Conservation (phyloP, 2,888 invertebrate genomes). For the Phortica okadai region DNA sequence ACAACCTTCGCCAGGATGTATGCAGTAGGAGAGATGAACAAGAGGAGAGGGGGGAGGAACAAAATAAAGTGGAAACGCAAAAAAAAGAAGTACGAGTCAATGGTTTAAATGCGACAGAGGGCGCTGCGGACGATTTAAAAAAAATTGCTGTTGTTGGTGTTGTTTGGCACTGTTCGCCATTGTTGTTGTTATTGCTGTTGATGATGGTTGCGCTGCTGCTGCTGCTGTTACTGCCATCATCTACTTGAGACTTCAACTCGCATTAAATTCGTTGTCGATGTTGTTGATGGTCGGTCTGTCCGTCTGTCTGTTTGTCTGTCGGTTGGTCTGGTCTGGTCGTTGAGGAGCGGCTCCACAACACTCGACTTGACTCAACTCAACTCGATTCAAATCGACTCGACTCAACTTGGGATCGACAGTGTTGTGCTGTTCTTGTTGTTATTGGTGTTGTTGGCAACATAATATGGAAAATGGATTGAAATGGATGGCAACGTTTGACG, state of each 20-base stretch:
- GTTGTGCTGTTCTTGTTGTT: background rate
- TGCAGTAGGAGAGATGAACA: background rate
- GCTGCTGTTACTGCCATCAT: constrained; percentile 2
- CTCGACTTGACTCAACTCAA: constrained; percentile 21
- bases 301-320: background rate
- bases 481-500: constrained; percentile 26
- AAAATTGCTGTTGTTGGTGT: too few species aligned
- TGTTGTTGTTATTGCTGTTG: background rate
- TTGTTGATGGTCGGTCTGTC: background rate
- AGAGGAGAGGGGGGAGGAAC: background rate
- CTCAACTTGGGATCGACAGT: background rate
- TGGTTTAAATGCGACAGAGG: background rate
- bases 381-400: constrained; percentile 10
- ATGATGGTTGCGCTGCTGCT: background rate
- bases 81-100: background rate
- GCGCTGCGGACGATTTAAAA: too few species aligned
- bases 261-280: constrained; percentile 34
- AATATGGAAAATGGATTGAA: constrained; percentile 36
- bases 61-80: too few species aligned
- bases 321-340: background rate
- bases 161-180: background rate
- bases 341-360: constrained; percentile 13
- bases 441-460: constrained; percentile 20
- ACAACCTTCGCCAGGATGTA: background rate
- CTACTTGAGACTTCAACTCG: constrained; percentile 25